These are phyloP conservation scores for Pemphigus obesinymphae DNA, from an alignment of 1,140 invertebrate species.

Conservation along the genomic window DNA sequence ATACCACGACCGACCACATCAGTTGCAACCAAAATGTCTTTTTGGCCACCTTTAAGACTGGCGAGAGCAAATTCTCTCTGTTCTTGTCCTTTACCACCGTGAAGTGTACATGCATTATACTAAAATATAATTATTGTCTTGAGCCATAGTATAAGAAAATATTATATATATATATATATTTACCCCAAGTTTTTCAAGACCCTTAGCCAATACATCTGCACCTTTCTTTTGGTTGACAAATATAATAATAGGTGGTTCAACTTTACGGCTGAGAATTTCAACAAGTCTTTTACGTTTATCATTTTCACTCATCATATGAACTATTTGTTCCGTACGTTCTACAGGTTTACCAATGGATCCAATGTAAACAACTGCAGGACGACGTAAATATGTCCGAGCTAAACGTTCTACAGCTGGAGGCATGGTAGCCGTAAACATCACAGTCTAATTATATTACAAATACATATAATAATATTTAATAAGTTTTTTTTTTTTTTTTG, in stretches of 20 bases:
- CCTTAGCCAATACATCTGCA: slow-evolving; percentile 94
- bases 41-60: slow-evolving; percentile 87
- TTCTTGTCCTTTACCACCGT: slow-evolving; percentile 99
- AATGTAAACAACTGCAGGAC: slow-evolving; percentile 97
- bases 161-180: slow-evolving; percentile 48
- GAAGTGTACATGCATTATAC: slow-evolving; percentile 93
- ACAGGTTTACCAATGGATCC: slow-evolving; percentile 97
- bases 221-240: slow-evolving; percentile 99
- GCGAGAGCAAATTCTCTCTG: slow-evolving; percentile 97
- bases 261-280: slow-evolving; percentile 76
- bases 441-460: slow-evolving; percentile 62
- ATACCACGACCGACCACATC: slow-evolving; percentile 99
- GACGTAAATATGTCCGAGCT: slow-evolving; percentile 87
- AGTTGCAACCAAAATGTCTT: slow-evolving; percentile 99
- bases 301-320: slow-evolving; percentile 89
- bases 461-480: too few species aligned
- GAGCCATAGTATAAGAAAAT: not conserved
- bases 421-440: slow-evolving; percentile 99
- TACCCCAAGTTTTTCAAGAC: slow-evolving; percentile 91
- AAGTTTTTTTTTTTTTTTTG: not conserved
- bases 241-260: slow-evolving; percentile 97
- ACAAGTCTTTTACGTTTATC: slow-evolving; percentile 89
- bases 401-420: slow-evolving; percentile 94
- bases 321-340: slow-evolving; percentile 95
- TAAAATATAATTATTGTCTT: slow-evolving; percentile 50